These are phyloP conservation scores for Sphenopsis melanotis DNA, from an alignment of 2,797 vertebrate genomes.

Conservation along the genomic window DNA sequence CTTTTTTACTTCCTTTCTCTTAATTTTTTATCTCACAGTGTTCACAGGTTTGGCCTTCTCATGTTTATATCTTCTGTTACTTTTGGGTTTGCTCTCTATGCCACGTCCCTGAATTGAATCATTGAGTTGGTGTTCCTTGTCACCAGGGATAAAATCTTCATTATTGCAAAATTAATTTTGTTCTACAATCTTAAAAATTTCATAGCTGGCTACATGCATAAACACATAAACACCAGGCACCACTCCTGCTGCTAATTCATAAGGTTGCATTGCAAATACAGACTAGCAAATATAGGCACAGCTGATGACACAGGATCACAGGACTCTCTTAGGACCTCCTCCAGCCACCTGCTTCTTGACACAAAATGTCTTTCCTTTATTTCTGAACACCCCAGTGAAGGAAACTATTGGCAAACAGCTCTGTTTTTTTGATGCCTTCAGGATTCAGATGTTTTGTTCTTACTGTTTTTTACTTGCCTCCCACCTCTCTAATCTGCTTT, in stretches of 20 bases:
- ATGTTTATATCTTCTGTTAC: background rate
- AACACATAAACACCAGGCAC: background rate
- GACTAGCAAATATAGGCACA: background rate
- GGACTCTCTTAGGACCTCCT: background rate
- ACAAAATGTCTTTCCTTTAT: background rate
- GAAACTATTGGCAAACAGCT: background rate
- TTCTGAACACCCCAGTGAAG: background rate
- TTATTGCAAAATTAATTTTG: slow-evolving; percentile 19
- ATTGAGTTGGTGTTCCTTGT: background rate
- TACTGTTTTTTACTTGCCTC: background rate
- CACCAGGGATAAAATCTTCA: slow-evolving; percentile 14
- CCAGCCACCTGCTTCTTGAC: background rate
- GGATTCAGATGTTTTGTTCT: background rate
- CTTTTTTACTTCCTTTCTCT: background rate
- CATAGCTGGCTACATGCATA: background rate
- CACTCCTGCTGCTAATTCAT: background rate
- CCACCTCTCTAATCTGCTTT: background rate
- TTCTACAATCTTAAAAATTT: slow-evolving; percentile 21
- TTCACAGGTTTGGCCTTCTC: background rate
- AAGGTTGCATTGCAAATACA: background rate
- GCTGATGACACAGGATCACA: background rate
- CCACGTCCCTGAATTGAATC: background rate
- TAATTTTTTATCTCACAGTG: background rate
- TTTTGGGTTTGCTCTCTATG: background rate
- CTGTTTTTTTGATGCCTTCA: background rate